Evolutionary conservation across 2,113 vertebrate species (phyloP), one percentile per base, ranked within the genome.

Genomic region (Nettapus auritus): DNA sequence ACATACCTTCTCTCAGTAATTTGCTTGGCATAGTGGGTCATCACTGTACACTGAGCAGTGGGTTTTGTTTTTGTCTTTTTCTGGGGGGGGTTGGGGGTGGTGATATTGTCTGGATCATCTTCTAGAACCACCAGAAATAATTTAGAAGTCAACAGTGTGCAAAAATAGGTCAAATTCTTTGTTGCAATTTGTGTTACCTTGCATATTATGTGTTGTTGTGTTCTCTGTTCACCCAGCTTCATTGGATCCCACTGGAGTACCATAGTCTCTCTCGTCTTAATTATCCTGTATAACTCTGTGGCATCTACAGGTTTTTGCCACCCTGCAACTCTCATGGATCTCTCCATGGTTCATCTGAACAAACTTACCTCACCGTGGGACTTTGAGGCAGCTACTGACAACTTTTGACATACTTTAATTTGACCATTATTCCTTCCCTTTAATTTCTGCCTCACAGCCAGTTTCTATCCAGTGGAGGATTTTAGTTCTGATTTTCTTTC

Each of bases 221-320:
- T 40, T 79, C 46, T 86, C 2, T 0, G 53, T 64, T 86, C 53
- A 56, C 34, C 57, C 34, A 69, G 42, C 34, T 90, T 93, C 68
- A 86, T 38, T 81, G 29, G 42, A 34, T 53, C 20, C 36, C 8
- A 0, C 73, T 68, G 36, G 79, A 90, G 52, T 20, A 31, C 71
- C 34, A 20, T 52, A 76, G 70, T n/a, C 56, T 56, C 82, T 75
- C 60, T 71, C 50, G 40, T 71, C 76, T 82, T 84, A 93, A 95
- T 80, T 94, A 88, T 69, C 69, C 56, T 3, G 0, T 38, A 34
- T 52, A 81, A 68, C n/a, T 88, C 52, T 16, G 8, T 82, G 85
- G 36, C 42, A 86, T 75, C 76, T 91, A 60, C 38, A 83, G 60
- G 3, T 29, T 91, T 90, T 93, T 86, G 33, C 64, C 66, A 83